phyloP scores from a whole-genome alignment of 2,113 vertebrate species.

The Mormyrus lacerda region DNA sequence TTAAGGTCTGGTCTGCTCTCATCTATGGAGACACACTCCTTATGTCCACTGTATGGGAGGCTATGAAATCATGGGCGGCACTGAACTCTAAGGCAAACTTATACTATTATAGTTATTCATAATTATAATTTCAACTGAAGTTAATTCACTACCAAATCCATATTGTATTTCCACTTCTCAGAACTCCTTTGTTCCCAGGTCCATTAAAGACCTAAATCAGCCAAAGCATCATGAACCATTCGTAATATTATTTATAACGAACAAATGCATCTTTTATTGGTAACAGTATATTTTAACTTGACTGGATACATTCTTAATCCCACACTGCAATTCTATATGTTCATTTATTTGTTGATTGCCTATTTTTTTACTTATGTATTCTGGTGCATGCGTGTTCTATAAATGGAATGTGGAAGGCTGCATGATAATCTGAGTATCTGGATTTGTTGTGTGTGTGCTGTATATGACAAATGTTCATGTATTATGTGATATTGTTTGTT shows the following conservation, averaged over 20 bases:
- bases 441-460: background rate
- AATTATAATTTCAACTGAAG: background rate
- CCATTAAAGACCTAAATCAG: background rate
- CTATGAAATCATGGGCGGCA: slow-evolving; percentile 46
- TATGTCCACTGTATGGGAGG: slow-evolving; percentile 45
- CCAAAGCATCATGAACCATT: background rate
- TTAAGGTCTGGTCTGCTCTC: background rate
- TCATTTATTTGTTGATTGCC: background rate
- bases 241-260: background rate
- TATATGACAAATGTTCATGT: background rate
- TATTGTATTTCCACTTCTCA: background rate
- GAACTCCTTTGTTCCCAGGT: background rate
- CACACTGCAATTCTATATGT: background rate
- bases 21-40: slow-evolving; percentile 19
- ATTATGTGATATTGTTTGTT: background rate
- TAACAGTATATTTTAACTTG: background rate
- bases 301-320: background rate
- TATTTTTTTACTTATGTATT: background rate
- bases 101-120: background rate
- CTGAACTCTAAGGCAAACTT: slow-evolving; percentile 26
- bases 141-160: background rate
- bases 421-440: background rate
- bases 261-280: background rate
- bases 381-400: background rate
- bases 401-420: background rate